Evolutionary conservation across 1,140 invertebrate genomes (phyloP).

Genomic region (Procambarus virginalis): DNA sequence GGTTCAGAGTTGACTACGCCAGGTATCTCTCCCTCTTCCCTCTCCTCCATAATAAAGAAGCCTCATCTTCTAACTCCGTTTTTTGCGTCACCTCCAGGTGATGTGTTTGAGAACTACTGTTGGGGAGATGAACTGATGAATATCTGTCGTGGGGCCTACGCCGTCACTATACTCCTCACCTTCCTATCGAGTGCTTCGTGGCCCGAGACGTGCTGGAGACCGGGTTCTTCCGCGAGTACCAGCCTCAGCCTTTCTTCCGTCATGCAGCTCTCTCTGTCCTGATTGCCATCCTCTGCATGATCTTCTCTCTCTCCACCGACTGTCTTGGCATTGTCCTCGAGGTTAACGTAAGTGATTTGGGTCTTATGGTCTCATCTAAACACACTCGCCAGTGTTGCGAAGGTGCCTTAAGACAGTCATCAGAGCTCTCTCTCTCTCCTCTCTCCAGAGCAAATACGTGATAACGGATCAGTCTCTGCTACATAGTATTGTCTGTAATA

Average conservation of each 20-base stretch:
- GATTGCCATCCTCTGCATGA: constrained; percentile 82
- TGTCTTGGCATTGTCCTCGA: constrained; percentile 90
- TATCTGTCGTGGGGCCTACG: constrained; percentile 86
- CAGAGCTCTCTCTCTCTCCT: too few relatives aligned
- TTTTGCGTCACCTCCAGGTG: constrained; percentile 77
- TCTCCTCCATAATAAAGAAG: too few relatives aligned
- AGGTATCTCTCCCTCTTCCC: too few relatives aligned
- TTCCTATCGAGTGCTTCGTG: constrained; percentile 92
- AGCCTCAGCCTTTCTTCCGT: constrained; percentile 76
- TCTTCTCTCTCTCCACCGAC: constrained; percentile 87
- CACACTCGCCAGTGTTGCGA: too few relatives aligned
- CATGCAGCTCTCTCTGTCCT: constrained; percentile 83
- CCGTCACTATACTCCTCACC: constrained; percentile 88
- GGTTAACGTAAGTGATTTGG: constrained; percentile 82
- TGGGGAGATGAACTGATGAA: constrained; percentile 91
- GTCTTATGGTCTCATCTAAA: too few relatives aligned
- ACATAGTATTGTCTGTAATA: too few relatives aligned
- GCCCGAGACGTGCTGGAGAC: constrained; percentile 84
- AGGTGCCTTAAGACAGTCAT: too few relatives aligned
- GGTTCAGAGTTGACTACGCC: constrained; percentile 17
- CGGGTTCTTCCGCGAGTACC: constrained; percentile 74
- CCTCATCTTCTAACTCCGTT: too few relatives aligned
- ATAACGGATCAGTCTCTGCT: too few relatives aligned
- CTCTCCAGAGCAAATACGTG: too few relatives aligned
- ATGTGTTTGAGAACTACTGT: constrained; percentile 92